These are phyloP conservation scores for Hydraecia micacea DNA, from an alignment of 2,888 invertebrate species.

Conservation along the genomic window DNA sequence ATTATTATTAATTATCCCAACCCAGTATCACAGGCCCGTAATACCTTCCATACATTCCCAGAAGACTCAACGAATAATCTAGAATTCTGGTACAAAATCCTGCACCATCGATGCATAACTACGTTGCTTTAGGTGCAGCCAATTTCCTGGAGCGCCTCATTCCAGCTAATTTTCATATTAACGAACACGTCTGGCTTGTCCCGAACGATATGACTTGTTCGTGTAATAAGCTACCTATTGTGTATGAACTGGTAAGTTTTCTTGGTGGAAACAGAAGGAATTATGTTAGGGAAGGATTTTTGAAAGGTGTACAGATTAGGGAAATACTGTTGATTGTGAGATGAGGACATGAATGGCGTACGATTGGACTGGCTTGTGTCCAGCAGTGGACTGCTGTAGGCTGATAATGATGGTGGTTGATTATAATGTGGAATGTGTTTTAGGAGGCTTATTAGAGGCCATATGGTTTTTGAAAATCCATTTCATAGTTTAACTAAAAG, in stretches of 20 bases:
- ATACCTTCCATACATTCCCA: slow-evolving; percentile 22
- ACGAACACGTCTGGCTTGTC: slow-evolving; percentile 73
- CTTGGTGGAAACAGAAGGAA: slow-evolving; percentile 5
- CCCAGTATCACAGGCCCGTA: neutral
- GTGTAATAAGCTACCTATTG: slow-evolving; percentile 56
- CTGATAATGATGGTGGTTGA: neutral
- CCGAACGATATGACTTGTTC: slow-evolving; percentile 64
- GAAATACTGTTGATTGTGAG: neutral
- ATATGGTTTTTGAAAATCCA: neutral
- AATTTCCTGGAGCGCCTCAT: slow-evolving; percentile 75
- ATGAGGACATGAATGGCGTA: neutral
- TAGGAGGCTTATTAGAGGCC: neutral
- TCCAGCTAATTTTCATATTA: slow-evolving; percentile 80
- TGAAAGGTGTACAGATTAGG: neutral
- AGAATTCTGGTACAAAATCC: slow-evolving; percentile 23
- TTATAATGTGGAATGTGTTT: neutral
- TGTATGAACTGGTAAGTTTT: slow-evolving; percentile 54
- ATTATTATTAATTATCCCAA: neutral
- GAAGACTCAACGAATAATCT: slow-evolving; percentile 25
- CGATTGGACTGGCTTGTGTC: neutral
- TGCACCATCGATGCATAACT: slow-evolving; percentile 56
- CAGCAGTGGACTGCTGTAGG: neutral
- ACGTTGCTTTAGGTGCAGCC: slow-evolving; percentile 63
- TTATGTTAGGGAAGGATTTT: neutral
- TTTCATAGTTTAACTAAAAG: neutral